Percentiles rank a stretch among this genome's conserved stretches.
phyloP scores from a whole-genome alignment of 2,797 vertebrate species.

The Sebastes baramenuke region DNA sequence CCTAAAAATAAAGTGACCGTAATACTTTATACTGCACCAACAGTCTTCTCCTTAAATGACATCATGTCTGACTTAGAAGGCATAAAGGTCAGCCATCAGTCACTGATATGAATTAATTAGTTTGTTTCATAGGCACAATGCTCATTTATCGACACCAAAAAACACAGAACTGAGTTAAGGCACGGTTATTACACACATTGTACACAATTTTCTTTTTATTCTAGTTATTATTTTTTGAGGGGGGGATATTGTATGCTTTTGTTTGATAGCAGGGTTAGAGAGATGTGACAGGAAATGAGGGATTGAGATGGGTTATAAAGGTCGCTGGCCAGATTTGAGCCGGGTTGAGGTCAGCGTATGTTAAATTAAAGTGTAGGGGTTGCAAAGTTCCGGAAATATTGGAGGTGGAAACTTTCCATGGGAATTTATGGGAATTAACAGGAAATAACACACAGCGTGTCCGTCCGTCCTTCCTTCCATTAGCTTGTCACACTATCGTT shows the following conservation, averaged over 20 bases:
- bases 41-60: background rate
- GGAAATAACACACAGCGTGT: too few species aligned
- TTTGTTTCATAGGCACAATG: background rate
- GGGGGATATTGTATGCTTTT: accelerated
- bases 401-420: too few species aligned
- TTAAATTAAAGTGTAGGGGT: background rate
- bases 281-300: background rate
- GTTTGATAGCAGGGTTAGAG: background rate
- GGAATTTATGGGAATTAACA: too few species aligned
- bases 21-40: background rate
- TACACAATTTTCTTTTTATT: accelerated
- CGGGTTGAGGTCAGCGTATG: too few species aligned
- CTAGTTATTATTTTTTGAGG: background rate
- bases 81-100: background rate
- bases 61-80: background rate
- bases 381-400: too few species aligned
- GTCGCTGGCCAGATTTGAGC: too few species aligned
- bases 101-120: background rate
- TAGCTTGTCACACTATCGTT: accelerated
- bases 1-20: background rate
- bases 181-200: background rate
- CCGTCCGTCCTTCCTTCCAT: too few species aligned
- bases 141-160: background rate
- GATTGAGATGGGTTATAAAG: too few species aligned
- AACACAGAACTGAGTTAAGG: background rate